Evolutionary conservation across 2,797 vertebrate genomes (phyloP).

Genomic region (Phylloscopus collybita): DNA sequence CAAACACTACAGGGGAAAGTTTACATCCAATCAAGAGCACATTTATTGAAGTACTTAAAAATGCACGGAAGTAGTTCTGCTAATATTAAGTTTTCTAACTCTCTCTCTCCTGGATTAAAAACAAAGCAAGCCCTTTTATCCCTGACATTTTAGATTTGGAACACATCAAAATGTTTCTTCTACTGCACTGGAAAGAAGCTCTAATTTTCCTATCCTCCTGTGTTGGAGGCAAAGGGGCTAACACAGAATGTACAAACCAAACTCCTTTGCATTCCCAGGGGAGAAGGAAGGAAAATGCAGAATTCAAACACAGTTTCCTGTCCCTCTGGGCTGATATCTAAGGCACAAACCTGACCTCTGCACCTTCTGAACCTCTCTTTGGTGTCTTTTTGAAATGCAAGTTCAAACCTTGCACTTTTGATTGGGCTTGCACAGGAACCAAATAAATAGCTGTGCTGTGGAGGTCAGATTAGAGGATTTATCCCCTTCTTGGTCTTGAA

Average conservation of each 20-base stretch:
- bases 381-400: background rate
- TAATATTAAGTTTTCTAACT: constrained; percentile 60
- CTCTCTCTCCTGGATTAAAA: constrained; percentile 47
- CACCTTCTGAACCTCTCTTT: background rate
- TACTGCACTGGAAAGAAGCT: background rate
- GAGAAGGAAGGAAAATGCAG: background rate
- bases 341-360: background rate
- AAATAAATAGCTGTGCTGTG: background rate
- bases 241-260: background rate
- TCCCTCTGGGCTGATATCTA: background rate
- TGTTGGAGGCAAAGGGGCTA: background rate
- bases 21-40: constrained; percentile 59
- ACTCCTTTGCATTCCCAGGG: background rate
- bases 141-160: constrained; percentile 47
- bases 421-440: background rate
- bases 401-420: background rate
- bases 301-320: background rate
- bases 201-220: constrained; percentile 5
- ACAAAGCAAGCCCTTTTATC: constrained; percentile 52
- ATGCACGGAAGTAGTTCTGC: constrained; percentile 29
- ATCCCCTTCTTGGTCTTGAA: background rate
- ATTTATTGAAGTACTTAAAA: constrained; percentile 56
- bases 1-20: constrained; percentile 50
- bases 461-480: background rate
- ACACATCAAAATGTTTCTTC: constrained; percentile 41